phyloP scores from a whole-genome alignment of 2,888 invertebrate species.

The Mesorhabditis spiculigera region DNA sequence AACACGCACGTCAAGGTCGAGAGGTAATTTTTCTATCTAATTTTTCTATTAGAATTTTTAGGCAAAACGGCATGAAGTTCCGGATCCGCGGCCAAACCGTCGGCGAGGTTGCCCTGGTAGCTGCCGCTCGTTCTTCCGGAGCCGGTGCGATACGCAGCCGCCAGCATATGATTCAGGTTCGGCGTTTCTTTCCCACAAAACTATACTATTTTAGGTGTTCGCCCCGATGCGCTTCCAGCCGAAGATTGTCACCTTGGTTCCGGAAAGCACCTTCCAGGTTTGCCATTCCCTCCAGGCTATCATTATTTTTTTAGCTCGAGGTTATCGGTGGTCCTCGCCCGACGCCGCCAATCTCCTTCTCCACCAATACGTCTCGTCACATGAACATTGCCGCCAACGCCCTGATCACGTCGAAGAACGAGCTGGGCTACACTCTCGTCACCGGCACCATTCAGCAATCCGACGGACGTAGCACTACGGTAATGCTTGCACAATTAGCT shows the following conservation, averaged over 20 bases:
- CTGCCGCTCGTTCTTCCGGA: conserved; percentile 28
- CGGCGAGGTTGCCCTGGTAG: conserved; percentile 30
- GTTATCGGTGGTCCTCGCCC: conserved; percentile 47
- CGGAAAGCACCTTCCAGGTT: conserved; percentile 43
- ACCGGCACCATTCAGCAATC: conserved; percentile 36
- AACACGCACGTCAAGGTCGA: conserved; percentile 18
- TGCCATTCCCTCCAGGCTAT: background rate
- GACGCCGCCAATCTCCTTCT: conserved; percentile 36
- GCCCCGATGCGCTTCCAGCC: conserved; percentile 43
- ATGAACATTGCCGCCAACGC: conserved; percentile 34
- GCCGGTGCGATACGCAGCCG: conserved; percentile 12
- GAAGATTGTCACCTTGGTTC: conserved; percentile 39
- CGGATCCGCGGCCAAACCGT: conserved; percentile 22
- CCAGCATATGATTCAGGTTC: conserved; percentile 7
- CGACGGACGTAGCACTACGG: conserved; percentile 33
- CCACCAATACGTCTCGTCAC: conserved; percentile 30
- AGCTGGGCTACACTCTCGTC: conserved; percentile 39
- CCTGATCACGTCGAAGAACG: conserved; percentile 35
- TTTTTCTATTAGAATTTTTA: conserved; percentile 9
- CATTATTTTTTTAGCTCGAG: conserved; percentile 29
- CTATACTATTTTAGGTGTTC: conserved; percentile 26
- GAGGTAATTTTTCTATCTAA: conserved; percentile 8
- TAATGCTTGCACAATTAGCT: background rate
- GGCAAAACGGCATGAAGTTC: conserved; percentile 26
- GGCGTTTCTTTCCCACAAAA: no score